These are phyloP conservation scores for Percina caprodes DNA, from an alignment of 2,113 vertebrate species.

Conservation along the genomic window DNA sequence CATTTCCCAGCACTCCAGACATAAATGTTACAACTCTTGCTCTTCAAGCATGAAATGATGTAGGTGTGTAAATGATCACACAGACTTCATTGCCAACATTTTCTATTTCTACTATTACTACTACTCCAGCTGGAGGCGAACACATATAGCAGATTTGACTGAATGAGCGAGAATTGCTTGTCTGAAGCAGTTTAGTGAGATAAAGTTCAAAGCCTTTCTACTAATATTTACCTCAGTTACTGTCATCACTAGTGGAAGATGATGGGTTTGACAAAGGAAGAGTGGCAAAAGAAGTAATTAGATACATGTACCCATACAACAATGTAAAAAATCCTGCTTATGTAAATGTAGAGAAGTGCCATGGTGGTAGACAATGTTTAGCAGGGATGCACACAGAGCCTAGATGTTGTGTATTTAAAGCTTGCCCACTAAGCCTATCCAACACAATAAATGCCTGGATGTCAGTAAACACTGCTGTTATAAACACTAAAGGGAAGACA, in stretches of 20 bases:
- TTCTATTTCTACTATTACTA: conserved; percentile 5
- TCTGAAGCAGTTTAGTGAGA: not conserved
- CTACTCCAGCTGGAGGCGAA: conserved; percentile 1
- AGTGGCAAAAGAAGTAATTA: not conserved
- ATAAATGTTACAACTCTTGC: conserved; percentile 59
- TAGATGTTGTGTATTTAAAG: not conserved
- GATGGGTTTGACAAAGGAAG: not conserved
- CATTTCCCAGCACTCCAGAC: conserved; percentile 51
- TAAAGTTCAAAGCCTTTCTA: not conserved
- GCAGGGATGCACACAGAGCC: not conserved
- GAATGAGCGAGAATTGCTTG: not conserved
- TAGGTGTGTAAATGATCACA: conserved; percentile 7
- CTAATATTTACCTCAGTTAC: not conserved
- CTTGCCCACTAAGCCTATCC: not conserved
- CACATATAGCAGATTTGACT: conserved; percentile 3
- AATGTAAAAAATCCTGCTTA: too few relatives aligned
- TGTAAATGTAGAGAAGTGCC: too few relatives aligned
- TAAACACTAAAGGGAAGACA: conserved; percentile 34
- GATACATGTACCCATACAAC: too few relatives aligned
- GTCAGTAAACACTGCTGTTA: conserved; percentile 42
- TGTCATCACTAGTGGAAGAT: not conserved
- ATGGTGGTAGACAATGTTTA: not conserved
- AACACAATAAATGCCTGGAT: conserved; percentile 23
- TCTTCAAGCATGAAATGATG: conserved; percentile 38
- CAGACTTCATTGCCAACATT: conserved; percentile 14